These are phyloP conservation scores for Eristalis intricaria DNA, from an alignment of 2,888 invertebrate genomes.

Conservation along the genomic window DNA sequence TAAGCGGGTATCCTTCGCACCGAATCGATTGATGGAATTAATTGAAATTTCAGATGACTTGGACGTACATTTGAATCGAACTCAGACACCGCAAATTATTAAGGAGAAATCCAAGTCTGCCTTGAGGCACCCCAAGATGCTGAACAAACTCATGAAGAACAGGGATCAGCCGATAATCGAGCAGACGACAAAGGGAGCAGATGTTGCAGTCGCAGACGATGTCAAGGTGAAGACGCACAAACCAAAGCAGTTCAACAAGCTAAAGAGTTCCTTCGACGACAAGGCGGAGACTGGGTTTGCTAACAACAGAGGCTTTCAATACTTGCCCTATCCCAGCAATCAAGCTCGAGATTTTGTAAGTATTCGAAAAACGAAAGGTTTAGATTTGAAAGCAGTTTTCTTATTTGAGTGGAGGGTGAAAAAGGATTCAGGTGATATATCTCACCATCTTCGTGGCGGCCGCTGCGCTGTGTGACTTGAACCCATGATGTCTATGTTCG, in stretches of 20 bases:
- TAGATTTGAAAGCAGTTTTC: too few species aligned
- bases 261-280: conserved; percentile 24
- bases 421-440: too few species aligned
- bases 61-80: conserved; percentile 79
- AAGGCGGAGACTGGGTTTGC: conserved; percentile 26
- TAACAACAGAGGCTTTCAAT: conserved; percentile 37
- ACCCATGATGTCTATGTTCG: too few species aligned
- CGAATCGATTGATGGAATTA: not conserved
- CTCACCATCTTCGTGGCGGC: too few species aligned
- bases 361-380: not conserved
- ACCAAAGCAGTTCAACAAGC: conserved; percentile 17
- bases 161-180: conserved; percentile 75
- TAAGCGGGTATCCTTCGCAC: conserved; percentile 74
- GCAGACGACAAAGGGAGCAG: conserved; percentile 48
- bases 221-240: conserved; percentile 20
- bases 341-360: conserved; percentile 72
- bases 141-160: conserved; percentile 79
- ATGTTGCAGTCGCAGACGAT: conserved; percentile 26
- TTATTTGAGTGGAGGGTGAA: too few species aligned
- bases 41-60: conserved; percentile 76
- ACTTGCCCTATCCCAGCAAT: conserved; percentile 59
- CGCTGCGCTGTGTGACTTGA: too few species aligned
- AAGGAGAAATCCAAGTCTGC: conserved; percentile 77
- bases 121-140: conserved; percentile 80
- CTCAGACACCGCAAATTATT: conserved; percentile 79